phyloP scores from a whole-genome alignment of 1,140 invertebrate genomes.

The Diabrotica undecimpunctata region DNA sequence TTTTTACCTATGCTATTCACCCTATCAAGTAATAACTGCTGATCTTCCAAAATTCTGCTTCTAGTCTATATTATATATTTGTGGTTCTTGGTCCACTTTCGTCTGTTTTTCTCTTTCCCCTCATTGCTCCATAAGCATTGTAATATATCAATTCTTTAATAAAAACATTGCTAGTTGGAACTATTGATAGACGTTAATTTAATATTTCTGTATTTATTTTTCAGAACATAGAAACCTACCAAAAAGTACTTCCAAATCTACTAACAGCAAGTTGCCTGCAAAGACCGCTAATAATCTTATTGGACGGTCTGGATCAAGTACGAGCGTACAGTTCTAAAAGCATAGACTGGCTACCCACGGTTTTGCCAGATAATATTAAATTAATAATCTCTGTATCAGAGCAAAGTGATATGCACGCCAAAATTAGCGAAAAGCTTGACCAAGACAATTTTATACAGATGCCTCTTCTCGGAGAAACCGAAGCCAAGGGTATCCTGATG shows the following conservation, averaged over 20 bases:
- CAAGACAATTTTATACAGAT: slow-evolving; percentile 48
- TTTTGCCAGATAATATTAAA: slow-evolving; percentile 66
- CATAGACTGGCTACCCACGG: slow-evolving; percentile 65
- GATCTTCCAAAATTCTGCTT: too few relatives aligned
- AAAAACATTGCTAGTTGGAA: too few relatives aligned
- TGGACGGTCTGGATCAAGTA: slow-evolving; percentile 71
- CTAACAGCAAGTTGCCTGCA: slow-evolving; percentile 53
- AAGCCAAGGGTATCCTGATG: slow-evolving; percentile 54
- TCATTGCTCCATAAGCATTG: too few relatives aligned
- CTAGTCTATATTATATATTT: too few relatives aligned
- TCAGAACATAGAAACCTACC: slow-evolving; percentile 54
- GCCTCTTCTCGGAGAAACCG: slow-evolving; percentile 49
- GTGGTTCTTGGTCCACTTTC: too few relatives aligned
- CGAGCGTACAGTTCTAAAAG: slow-evolving; percentile 48
- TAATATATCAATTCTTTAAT: too few relatives aligned
- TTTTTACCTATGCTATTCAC: too few relatives aligned
- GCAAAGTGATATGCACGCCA: slow-evolving; percentile 48
- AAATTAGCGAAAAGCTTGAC: slow-evolving; percentile 48
- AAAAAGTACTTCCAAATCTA: slow-evolving; percentile 51
- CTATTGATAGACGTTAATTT: too few relatives aligned
- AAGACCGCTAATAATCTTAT: slow-evolving; percentile 61
- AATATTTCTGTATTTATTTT: too few relatives aligned
- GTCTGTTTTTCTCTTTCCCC: too few relatives aligned
- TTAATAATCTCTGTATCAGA: slow-evolving; percentile 68
- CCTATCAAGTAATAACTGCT: too few relatives aligned